These are phyloP conservation scores for Rhabdornis inornatus DNA, from an alignment of 2,113 vertebrate species.

Conservation along the genomic window DNA sequence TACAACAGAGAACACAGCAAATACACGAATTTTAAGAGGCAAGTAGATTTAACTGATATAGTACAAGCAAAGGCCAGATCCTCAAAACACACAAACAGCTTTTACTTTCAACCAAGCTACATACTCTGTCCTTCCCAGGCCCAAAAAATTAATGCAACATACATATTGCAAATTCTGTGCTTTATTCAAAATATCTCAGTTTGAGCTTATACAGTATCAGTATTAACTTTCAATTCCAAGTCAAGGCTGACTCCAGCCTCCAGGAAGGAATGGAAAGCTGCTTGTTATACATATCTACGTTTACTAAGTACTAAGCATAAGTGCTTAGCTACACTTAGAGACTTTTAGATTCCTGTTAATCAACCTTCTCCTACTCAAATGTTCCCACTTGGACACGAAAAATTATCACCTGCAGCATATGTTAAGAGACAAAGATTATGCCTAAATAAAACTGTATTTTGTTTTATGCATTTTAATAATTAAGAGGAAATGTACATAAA, in stretches of 20 bases:
- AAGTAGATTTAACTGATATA: not conserved
- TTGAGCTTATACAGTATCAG: not conserved
- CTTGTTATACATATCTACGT: not conserved
- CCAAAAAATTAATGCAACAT: not conserved
- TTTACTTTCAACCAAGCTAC: not conserved
- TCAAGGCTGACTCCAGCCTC: not conserved
- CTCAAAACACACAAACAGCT: not conserved
- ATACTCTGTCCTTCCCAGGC: not conserved
- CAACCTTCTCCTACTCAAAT: not conserved
- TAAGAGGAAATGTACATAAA: not conserved
- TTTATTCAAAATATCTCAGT: not conserved
- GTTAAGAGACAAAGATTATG: not conserved
- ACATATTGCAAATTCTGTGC: not conserved
- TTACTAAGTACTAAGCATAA: not conserved
- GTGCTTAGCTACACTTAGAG: not conserved
- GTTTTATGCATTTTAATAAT: not conserved
- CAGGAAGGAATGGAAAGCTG: not conserved
- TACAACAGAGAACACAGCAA: not conserved
- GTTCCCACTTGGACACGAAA: not conserved
- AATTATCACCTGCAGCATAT: not conserved
- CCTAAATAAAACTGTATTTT: not conserved
- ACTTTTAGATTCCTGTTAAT: not conserved
- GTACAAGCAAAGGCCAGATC: not conserved
- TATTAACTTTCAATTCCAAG: not conserved
- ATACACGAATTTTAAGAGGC: not conserved